A percentile compares a stretch with the other conserved stretches of the same genome.
Evolutionary conservation across 2,797 vertebrate species (phyloP).

Genomic region (Danio tinwini): DNA sequence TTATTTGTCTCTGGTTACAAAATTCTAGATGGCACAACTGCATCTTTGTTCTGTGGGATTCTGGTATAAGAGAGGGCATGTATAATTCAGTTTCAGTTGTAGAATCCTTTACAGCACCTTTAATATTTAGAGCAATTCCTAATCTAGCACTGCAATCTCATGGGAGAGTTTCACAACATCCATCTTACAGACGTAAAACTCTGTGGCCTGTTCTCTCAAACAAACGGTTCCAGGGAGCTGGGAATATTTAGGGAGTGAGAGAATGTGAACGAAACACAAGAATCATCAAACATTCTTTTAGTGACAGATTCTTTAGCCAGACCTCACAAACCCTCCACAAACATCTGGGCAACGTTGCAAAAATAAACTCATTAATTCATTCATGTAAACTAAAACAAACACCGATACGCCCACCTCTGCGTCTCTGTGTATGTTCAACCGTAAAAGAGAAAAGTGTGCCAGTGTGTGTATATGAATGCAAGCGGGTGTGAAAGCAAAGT

Average conservation of each 20-base stretch:
- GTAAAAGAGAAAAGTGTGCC: slow-evolving; percentile 4
- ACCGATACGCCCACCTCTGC: slow-evolving; percentile 12
- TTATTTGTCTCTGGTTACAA: not conserved
- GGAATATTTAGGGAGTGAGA: slow-evolving; percentile 41
- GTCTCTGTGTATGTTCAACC: slow-evolving; percentile 35
- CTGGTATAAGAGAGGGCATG: not conserved
- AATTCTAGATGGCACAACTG: slow-evolving; percentile 9
- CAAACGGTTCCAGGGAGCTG: slow-evolving; percentile 42
- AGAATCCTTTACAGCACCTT: not conserved
- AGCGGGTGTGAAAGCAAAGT: not conserved
- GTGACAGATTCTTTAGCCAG: slow-evolving; percentile 41
- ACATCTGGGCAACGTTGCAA: slow-evolving; percentile 44
- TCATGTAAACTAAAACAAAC: slow-evolving; percentile 51
- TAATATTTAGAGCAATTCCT: slow-evolving; percentile 16
- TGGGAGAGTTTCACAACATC: slow-evolving; percentile 36
- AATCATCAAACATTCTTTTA: slow-evolving; percentile 24
- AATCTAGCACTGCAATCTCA: slow-evolving; percentile 21
- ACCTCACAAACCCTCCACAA: slow-evolving; percentile 34
- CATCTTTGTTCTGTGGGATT: not conserved
- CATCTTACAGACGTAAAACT: slow-evolving; percentile 24
- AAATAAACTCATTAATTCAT: slow-evolving; percentile 52
- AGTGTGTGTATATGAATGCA: slow-evolving; percentile 27
- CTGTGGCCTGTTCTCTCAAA: slow-evolving; percentile 15
- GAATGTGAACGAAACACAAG: slow-evolving; percentile 24
- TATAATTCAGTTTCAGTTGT: slow-evolving; percentile 3